Percentiles rank a stretch among this genome's conserved stretches.
phyloP scores from a whole-genome alignment of 2,113 vertebrate genomes.

The Pygoscelis antarcticus region DNA sequence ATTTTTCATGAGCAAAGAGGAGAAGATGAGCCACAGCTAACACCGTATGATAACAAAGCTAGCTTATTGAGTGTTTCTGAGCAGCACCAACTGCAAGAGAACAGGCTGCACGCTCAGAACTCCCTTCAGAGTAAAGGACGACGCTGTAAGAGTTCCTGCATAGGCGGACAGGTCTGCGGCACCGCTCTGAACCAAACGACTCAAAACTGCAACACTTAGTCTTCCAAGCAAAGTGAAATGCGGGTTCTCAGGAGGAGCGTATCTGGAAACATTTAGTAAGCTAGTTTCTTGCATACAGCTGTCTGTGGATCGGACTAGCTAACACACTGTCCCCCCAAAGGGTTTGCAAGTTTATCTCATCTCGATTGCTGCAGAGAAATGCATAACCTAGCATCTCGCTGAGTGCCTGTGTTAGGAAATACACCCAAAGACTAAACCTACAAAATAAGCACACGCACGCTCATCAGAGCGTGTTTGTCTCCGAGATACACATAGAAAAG shows the following conservation, averaged over 20 bases:
- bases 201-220: neutral
- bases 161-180: rapidly evolving
- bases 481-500: neutral
- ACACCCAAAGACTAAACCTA: neutral
- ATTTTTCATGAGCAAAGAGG: neutral
- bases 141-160: neutral
- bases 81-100: neutral
- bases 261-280: neutral
- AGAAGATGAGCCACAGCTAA: neutral
- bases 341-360: neutral
- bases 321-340: neutral
- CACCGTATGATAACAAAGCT: rapidly evolving
- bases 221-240: neutral
- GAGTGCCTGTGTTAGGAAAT: neutral
- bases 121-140: neutral
- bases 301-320: neutral
- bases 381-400: rapidly evolving
- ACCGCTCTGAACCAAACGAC: neutral
- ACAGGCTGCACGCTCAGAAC: neutral
- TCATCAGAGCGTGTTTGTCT: neutral
- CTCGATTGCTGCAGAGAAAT: neutral
- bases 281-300: neutral
- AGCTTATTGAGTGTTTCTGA: neutral
- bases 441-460: neutral
- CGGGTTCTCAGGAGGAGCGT: neutral